A percentile compares a stretch with the other conserved stretches of the same genome.
These are phyloP conservation scores for Pseudachorutes palmiensis DNA, from an alignment of 1,140 invertebrate species.

Conservation along the genomic window DNA sequence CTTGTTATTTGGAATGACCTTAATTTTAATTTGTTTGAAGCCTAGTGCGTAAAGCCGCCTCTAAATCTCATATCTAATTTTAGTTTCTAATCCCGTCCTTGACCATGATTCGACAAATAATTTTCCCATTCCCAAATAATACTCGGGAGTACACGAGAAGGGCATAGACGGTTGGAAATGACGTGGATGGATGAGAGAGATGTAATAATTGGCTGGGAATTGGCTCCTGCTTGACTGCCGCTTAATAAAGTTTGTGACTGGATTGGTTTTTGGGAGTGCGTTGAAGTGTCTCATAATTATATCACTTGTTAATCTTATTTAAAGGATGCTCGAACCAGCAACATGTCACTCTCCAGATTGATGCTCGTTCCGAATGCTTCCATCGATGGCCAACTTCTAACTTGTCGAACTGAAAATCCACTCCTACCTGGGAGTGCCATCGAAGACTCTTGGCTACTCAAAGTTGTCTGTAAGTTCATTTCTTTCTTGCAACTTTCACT, in stretches of 20 bases:
- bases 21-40: no score
- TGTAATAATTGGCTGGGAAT: neutral
- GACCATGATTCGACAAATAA: no score
- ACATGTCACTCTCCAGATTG: constrained; percentile 33
- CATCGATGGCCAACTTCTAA: constrained; percentile 42
- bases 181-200: no score
- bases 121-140: no score
- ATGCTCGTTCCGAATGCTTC: constrained; percentile 39
- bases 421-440: constrained; percentile 42
- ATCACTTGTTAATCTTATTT: constrained; percentile 12
- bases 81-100: no score
- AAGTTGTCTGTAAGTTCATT: constrained; percentile 44
- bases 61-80: no score
- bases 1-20: no score
- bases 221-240: neutral
- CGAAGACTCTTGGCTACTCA: constrained; percentile 42
- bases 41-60: no score
- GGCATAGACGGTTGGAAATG: no score
- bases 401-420: constrained; percentile 44
- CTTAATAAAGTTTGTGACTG: neutral
- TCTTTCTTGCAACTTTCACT: constrained; percentile 3
- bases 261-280: neutral
- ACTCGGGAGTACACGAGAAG: no score
- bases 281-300: neutral
- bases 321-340: constrained; percentile 32